These are phyloP conservation scores for Pagetopsis macropterus DNA, from an alignment of 2,797 vertebrate genomes.

Conservation along the genomic window DNA sequence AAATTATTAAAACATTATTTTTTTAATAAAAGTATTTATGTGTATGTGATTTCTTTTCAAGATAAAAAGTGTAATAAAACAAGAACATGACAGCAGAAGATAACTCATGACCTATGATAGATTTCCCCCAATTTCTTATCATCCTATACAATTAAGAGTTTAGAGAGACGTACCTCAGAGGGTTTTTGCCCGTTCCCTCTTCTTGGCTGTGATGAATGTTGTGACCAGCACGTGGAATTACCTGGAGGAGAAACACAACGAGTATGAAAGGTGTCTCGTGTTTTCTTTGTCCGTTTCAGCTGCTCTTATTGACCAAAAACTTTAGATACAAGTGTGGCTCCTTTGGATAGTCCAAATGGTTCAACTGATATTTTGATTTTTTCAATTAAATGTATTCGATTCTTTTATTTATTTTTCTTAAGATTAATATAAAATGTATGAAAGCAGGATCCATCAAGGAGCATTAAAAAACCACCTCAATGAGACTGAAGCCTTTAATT, in stretches of 20 bases:
- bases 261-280: neutral
- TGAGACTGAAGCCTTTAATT: neutral
- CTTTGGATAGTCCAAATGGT: constrained; percentile 24
- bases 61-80: no score
- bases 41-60: no score
- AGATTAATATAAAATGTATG: no score
- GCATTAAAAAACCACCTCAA: neutral
- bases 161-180: constrained; percentile 87
- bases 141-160: no score
- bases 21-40: no score
- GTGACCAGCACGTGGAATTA: constrained; percentile 94
- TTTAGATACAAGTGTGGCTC: neutral
- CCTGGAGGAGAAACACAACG: constrained; percentile 77
- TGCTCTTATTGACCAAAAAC: neutral
- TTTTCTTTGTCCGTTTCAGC: neutral
- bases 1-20: no score
- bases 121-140: neutral
- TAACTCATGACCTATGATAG: neutral
- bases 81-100: neutral
- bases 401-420: neutral
- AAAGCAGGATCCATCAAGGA: neutral
- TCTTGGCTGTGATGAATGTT: constrained; percentile 90
- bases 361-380: constrained; percentile 26
- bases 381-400: constrained; percentile 11
- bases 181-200: constrained; percentile 91